phyloP scores from a whole-genome alignment of 2,113 vertebrate species.

The Rhagologus leucostigma region DNA sequence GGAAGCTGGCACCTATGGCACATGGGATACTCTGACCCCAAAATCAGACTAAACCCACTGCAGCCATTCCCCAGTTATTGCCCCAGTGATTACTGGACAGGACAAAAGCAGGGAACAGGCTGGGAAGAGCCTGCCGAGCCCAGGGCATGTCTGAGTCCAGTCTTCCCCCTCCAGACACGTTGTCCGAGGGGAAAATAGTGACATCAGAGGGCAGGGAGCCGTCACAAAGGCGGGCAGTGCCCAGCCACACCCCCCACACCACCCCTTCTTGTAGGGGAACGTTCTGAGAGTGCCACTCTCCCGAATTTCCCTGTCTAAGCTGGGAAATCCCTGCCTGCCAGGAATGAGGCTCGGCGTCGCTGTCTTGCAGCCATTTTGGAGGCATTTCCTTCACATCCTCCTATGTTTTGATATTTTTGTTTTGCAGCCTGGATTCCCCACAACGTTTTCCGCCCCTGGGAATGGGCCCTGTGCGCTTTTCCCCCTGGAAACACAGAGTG shows the following conservation, averaged over 20 bases:
- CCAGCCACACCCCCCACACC: too few relatives aligned
- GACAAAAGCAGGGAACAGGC: not conserved
- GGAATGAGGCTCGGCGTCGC: not conserved
- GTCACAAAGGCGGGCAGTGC: not conserved
- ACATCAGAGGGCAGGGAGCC: not conserved
- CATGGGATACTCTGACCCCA: not conserved
- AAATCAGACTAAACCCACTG: too few relatives aligned
- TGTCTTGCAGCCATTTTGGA: not conserved
- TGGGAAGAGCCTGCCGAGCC: not conserved
- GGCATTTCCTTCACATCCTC: not conserved
- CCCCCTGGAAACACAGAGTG: not conserved
- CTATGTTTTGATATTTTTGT: not conserved
- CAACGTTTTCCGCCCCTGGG: not conserved
- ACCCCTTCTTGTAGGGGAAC: not conserved
- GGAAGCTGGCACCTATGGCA: not conserved
- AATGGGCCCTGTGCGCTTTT: not conserved
- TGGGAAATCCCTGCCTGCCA: not conserved
- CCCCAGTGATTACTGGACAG: not conserved
- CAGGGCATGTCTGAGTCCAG: rapidly evolving
- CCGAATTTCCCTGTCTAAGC: not conserved
- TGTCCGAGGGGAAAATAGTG: not conserved
- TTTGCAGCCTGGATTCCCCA: not conserved
- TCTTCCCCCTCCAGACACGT: not conserved
- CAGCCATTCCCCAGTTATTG: not conserved
- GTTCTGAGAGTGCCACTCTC: rapidly evolving